Percentiles rank a stretch among this genome's conserved stretches.
phyloP scores from a whole-genome alignment of 2,797 vertebrate species.

The Pachyuromys duprasi region DNA sequence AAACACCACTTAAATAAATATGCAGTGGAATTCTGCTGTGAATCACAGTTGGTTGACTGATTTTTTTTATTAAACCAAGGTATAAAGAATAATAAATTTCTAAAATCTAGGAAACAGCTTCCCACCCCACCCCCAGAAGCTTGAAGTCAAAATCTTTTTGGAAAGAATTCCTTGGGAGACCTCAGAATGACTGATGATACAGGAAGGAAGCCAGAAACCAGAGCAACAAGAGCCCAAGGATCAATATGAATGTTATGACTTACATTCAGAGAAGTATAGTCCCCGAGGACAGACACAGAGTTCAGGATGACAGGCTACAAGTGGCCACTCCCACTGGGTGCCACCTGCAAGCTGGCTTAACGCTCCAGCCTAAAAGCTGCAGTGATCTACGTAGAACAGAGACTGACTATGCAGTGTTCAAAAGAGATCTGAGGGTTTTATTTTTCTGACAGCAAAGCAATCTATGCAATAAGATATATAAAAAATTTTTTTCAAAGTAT shows the following conservation, averaged over 20 bases:
- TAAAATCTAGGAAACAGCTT: slow-evolving; percentile 39
- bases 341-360: neutral
- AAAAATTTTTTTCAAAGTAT: slow-evolving; percentile 37
- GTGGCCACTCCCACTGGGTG: neutral
- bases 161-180: slow-evolving; percentile 47
- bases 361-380: neutral
- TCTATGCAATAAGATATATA: neutral
- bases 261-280: neutral
- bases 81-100: slow-evolving; percentile 56
- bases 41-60: slow-evolving; percentile 14
- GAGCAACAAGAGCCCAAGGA: neutral
- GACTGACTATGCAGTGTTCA: neutral
- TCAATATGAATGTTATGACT: slow-evolving; percentile 41
- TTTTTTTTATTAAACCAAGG: slow-evolving; percentile 64
- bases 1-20: slow-evolving; percentile 30
- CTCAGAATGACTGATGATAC: slow-evolving; percentile 64
- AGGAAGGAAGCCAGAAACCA: slow-evolving; percentile 58
- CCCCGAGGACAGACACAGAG: neutral
- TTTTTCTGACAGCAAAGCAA: slow-evolving; percentile 45
- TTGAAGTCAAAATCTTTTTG: slow-evolving; percentile 56
- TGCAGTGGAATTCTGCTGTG: neutral
- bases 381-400: neutral
- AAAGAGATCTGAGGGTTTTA: neutral
- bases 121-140: slow-evolving; percentile 8
- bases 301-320: neutral